Evolutionary conservation across 1,140 invertebrate species (phyloP).

Genomic region (Littorina saxatilis): DNA sequence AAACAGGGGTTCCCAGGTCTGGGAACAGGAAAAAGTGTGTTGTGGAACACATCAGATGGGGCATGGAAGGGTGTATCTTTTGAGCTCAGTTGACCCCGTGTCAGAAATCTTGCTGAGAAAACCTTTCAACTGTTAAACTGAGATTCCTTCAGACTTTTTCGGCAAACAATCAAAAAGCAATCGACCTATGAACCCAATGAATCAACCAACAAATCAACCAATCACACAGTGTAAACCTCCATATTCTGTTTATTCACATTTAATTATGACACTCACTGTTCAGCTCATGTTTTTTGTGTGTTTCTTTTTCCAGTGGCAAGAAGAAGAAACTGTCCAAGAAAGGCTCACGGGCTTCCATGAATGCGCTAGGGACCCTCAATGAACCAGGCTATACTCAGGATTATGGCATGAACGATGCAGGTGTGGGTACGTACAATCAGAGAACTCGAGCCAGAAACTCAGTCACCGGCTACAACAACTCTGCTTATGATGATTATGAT

Average conservation of each 20-base stretch:
- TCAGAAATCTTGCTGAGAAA: neutral
- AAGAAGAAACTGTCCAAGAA: conserved; percentile 24
- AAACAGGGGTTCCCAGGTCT: no score
- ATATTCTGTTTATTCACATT: no score
- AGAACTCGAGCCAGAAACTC: neutral
- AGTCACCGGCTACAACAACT: neutral
- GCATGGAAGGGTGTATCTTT: neutral
- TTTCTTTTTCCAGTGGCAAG: conserved; percentile 25
- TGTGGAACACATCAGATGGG: neutral
- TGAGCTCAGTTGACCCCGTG: neutral
- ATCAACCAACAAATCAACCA: no score
- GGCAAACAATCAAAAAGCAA: neutral
- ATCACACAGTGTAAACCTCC: no score
- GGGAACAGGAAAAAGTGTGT: neutral
- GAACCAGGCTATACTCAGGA: neutral
- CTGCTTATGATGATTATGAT: neutral
- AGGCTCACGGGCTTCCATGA: conserved; percentile 17
- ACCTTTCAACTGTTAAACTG: neutral
- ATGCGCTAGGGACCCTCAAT: neutral
- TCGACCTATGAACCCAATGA: no score
- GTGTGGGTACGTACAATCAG: neutral
- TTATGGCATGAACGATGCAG: neutral
- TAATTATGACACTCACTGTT: no score
- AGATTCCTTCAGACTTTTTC: neutral
- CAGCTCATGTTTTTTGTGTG: no score